These are phyloP conservation scores for Gisinianus flammeolus DNA, from an alignment of 2,888 invertebrate genomes.

Conservation along the genomic window DNA sequence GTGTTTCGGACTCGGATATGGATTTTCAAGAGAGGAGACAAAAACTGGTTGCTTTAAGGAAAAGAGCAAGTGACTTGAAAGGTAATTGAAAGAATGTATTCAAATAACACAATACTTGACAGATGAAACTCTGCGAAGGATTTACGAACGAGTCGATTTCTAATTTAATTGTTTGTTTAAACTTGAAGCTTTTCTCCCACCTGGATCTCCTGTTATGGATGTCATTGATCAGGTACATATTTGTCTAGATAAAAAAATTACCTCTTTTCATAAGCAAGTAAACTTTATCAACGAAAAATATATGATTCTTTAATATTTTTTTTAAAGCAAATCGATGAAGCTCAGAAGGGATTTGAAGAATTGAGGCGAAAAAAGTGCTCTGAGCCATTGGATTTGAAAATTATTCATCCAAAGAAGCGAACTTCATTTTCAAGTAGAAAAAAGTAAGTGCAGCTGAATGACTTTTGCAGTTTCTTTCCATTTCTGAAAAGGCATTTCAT, in stretches of 20 bases:
- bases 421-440: conserved; percentile 47
- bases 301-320: conserved; percentile 12
- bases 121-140: too few relatives aligned
- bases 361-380: conserved; percentile 41
- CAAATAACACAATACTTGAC: too few relatives aligned
- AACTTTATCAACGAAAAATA: background rate
- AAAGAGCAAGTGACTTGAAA: conserved; percentile 55
- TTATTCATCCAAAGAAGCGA: conserved; percentile 54
- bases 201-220: conserved; percentile 56
- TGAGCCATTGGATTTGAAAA: conserved; percentile 54
- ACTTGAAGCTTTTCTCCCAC: conserved; percentile 50
- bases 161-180: too few relatives aligned
- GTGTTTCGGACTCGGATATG: conserved; percentile 57
- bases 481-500: too few relatives aligned
- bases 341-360: conserved; percentile 54
- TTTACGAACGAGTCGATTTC: too few relatives aligned
- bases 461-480: background rate
- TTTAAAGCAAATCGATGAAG: conserved; percentile 56
- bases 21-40: conserved; percentile 54
- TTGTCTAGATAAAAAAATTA: background rate
- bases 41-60: conserved; percentile 55
- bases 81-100: too few relatives aligned
- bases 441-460: conserved; percentile 39
- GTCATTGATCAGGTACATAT: conserved; percentile 53
- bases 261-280: background rate